A percentile compares a stretch with the other conserved stretches of the same genome.
Conservation (phyloP, 2,888 invertebrate genomes). For the Hemithea aestivaria region DNA sequence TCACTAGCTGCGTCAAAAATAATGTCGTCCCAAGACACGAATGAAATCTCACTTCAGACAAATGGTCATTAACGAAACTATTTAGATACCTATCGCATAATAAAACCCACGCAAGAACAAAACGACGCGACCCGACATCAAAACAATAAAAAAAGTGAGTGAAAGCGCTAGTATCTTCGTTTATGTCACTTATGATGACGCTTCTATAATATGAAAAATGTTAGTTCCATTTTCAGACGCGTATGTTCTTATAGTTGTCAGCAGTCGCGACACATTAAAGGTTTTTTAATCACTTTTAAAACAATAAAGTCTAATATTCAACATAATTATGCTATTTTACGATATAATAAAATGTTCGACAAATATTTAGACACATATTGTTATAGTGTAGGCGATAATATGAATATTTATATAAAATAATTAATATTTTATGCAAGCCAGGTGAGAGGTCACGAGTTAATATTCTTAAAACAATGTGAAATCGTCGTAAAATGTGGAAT, state of each 20-base stretch:
- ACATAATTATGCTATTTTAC: conserved; percentile 48
- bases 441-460: conserved; percentile 16
- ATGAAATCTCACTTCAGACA: conserved; percentile 18
- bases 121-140: conserved; percentile 32
- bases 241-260: too few species aligned
- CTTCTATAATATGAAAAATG: too few species aligned
- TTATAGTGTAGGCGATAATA: conserved; percentile 25
- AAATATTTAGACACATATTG: conserved; percentile 34
- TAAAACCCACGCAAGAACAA: conserved; percentile 30
- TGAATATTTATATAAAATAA: conserved; percentile 20
- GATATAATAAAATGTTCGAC: conserved; percentile 42
- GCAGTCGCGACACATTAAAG: conserved; percentile 35
- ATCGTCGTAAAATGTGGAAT: conserved; percentile 13
- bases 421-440: conserved; percentile 12
- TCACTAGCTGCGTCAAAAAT: conserved; percentile 2
- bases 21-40: neutral
- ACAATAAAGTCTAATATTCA: conserved; percentile 47
- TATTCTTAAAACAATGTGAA: conserved; percentile 15
- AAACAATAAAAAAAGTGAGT: too few species aligned
- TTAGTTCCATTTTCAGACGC: too few species aligned
- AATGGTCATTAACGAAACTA: conserved; percentile 20
- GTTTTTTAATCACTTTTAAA: conserved; percentile 30
- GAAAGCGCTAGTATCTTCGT: too few species aligned
- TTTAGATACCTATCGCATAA: conserved; percentile 26
- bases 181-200: too few species aligned